Evolutionary conservation across 2,797 vertebrate genomes (phyloP).

Genomic region (Delichon dasypus): DNA sequence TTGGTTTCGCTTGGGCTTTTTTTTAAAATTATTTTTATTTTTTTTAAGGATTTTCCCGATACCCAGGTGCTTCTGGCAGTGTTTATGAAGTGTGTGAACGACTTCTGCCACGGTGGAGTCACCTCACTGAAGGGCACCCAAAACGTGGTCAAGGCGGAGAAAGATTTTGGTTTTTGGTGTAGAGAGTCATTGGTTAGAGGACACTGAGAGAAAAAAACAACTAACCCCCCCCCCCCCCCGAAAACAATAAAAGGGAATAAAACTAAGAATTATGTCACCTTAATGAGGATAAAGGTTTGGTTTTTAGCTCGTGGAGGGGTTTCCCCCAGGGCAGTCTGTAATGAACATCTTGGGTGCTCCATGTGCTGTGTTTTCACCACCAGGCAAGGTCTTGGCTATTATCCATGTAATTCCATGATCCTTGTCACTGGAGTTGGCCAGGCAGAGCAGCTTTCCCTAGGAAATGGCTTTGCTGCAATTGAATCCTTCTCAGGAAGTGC

Average conservation of each 20-base stretch:
- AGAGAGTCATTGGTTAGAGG: background rate
- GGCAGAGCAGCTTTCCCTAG: background rate
- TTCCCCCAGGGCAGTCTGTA: background rate
- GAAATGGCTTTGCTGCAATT: background rate
- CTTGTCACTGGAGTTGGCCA: background rate
- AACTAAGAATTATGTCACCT: background rate
- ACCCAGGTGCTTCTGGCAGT: fast-evolving
- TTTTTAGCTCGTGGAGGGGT: background rate
- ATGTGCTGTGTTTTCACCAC: background rate
- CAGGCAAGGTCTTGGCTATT: background rate
- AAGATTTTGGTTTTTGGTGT: background rate
- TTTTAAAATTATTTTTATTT: background rate
- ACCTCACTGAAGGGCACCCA: fast-evolving
- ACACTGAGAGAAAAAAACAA: fast-evolving
- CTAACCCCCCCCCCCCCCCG: fast-evolving
- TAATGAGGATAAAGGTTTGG: background rate
- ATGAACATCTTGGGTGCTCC: background rate
- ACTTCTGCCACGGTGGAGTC: fast-evolving
- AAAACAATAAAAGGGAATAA: background rate
- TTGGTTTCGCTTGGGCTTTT: background rate
- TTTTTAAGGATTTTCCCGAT: background rate
- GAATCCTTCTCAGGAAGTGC: background rate
- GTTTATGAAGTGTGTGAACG: background rate
- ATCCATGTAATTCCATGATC: background rate
- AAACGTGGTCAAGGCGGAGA: background rate